Evolutionary conservation across 2,113 vertebrate genomes (phyloP).

Genomic region (Pygoscelis antarcticus): DNA sequence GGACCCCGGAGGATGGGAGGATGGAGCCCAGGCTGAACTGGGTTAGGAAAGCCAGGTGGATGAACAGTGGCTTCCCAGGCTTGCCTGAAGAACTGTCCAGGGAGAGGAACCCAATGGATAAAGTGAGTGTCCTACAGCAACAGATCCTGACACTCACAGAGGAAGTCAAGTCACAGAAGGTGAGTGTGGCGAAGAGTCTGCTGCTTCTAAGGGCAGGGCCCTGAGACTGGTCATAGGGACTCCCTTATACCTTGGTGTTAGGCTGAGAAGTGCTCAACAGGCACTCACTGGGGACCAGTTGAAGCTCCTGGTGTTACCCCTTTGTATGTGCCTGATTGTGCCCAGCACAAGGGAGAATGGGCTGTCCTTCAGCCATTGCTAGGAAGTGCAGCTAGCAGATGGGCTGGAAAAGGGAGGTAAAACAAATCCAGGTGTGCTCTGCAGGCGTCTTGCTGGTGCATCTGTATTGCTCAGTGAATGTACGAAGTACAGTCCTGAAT

Average conservation of each 20-base stretch:
- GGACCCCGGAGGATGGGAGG: constrained; percentile 15
- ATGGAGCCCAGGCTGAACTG: constrained; percentile 29
- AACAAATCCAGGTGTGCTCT: neutral
- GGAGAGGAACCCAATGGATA: constrained; percentile 67
- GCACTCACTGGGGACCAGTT: neutral
- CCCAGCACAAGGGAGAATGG: neutral
- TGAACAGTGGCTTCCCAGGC: constrained; percentile 63
- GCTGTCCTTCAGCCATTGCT: neutral
- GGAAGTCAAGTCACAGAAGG: constrained; percentile 92
- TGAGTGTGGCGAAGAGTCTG: constrained; percentile 21
- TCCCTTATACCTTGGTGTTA: neutral
- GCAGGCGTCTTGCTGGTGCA: neutral
- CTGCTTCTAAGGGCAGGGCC: neutral
- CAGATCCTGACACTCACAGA: constrained; percentile 81
- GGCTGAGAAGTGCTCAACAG: neutral
- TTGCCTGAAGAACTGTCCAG: constrained; percentile 55
- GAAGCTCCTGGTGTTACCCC: neutral
- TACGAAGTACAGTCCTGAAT: neutral
- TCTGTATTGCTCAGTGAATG: neutral
- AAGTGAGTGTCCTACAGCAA: constrained; percentile 75
- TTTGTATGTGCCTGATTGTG: neutral
- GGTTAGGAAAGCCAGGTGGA: constrained; percentile 70
- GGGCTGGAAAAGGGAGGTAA: neutral
- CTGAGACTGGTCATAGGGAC: neutral
- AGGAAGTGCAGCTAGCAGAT: neutral